Conservation (phyloP, 2,797 vertebrate species). For the Gadopsis marmoratus region DNA sequence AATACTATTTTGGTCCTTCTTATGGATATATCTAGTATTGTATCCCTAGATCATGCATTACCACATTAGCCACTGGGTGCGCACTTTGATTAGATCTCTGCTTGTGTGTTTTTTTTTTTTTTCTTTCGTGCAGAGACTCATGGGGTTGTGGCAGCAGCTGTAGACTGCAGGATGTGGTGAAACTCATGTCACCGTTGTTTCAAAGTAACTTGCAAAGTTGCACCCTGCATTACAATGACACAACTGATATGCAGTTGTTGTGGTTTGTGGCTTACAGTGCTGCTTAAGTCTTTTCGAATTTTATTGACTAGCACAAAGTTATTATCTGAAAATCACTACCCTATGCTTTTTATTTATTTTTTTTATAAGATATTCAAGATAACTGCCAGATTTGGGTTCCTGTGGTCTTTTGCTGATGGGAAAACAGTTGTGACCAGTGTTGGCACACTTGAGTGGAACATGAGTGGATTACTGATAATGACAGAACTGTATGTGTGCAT, state of each 20-base stretch:
- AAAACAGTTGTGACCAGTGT: slow-evolving; percentile 43
- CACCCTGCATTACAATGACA: slow-evolving; percentile 47
- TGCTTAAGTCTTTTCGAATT: slow-evolving; percentile 7
- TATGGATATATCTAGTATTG: background rate
- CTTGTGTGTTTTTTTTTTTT: background rate
- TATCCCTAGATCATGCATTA: slow-evolving; percentile 25
- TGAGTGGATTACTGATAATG: slow-evolving; percentile 58
- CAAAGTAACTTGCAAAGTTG: slow-evolving; percentile 55
- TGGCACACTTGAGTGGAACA: slow-evolving; percentile 45
- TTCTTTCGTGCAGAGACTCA: slow-evolving; percentile 7
- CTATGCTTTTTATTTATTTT: background rate
- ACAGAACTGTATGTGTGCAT: background rate
- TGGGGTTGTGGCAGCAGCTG: slow-evolving; percentile 64
- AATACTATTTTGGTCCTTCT: background rate
- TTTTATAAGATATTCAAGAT: background rate
- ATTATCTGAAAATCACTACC: background rate
- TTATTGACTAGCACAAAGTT: slow-evolving; percentile 5
- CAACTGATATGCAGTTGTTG: slow-evolving; percentile 42
- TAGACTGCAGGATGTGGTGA: slow-evolving; percentile 81
- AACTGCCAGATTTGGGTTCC: slow-evolving; percentile 1
- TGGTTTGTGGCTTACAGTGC: slow-evolving; percentile 36
- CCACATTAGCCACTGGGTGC: slow-evolving; percentile 54
- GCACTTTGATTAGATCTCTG: slow-evolving; percentile 45
- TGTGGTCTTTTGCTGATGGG: slow-evolving; percentile 9
- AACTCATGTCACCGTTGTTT: slow-evolving; percentile 54